A percentile compares a stretch with the other conserved stretches of the same genome.
Conservation (phyloP, 2,797 vertebrate genomes). For the Hemitrygon akajei region DNA sequence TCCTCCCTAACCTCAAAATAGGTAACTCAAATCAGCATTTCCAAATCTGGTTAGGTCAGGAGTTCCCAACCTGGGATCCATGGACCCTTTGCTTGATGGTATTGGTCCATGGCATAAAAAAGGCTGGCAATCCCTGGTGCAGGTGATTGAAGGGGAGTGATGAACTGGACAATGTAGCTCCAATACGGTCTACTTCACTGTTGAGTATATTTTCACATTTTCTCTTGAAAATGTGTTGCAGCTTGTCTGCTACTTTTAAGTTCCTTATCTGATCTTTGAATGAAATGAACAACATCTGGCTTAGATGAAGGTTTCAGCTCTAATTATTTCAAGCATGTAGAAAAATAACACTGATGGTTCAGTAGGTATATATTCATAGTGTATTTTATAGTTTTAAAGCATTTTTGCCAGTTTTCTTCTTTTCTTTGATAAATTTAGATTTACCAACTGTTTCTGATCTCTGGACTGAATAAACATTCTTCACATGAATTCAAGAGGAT, state of each 20-base stretch:
- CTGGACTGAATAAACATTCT: background rate
- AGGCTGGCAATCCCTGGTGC: no score
- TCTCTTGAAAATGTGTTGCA: background rate
- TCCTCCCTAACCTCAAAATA: background rate
- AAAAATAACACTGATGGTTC: background rate
- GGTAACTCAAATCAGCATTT: background rate
- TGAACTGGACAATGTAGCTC: background rate
- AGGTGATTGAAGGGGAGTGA: background rate
- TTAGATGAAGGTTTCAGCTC: background rate
- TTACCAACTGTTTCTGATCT: background rate
- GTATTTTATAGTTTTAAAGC: no score
- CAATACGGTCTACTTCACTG: background rate
- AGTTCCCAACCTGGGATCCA: no score
- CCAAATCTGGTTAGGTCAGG: background rate
- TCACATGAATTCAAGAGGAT: background rate
- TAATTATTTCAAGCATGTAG: background rate
- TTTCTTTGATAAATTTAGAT: background rate
- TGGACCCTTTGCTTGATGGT: no score
- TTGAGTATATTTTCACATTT: background rate
- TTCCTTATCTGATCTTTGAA: constrained; percentile 1
- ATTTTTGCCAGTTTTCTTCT: background rate
- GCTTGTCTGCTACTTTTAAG: constrained; percentile 1
- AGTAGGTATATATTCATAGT: background rate
- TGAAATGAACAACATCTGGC: constrained; percentile 5
- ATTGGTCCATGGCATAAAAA: no score